Evolutionary conservation across 1,140 invertebrate genomes (phyloP).

Genomic region (Leptestheria dahalacensis): DNA sequence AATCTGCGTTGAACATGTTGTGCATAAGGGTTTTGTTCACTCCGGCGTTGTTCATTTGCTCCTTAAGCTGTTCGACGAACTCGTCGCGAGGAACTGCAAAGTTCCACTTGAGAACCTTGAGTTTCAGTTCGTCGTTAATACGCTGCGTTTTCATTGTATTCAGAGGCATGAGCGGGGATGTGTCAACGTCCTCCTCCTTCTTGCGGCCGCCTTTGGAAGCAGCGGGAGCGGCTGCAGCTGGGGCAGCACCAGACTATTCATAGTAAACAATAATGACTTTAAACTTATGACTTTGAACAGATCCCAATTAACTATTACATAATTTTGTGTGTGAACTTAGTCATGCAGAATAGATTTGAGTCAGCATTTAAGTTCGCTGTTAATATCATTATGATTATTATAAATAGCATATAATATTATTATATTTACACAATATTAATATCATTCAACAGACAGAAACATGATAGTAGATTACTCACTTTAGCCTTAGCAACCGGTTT

Average conservation of each 20-base stretch:
- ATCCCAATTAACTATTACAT: too few relatives aligned
- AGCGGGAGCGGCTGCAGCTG: constrained; percentile 21
- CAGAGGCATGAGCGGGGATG: constrained; percentile 57
- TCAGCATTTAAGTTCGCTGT: too few relatives aligned
- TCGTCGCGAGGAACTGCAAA: constrained; percentile 84
- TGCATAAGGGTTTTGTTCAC: constrained; percentile 70
- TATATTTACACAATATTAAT: too few relatives aligned
- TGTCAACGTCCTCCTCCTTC: constrained; percentile 75
- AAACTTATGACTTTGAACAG: constrained; percentile 16
- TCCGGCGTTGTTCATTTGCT: constrained; percentile 75
- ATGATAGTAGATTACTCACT: constrained; percentile 2
- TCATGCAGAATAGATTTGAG: too few relatives aligned
- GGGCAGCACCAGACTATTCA: constrained; percentile 18
- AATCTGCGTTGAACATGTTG: constrained; percentile 90
- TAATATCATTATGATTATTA: too few relatives aligned
- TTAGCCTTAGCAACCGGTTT: constrained; percentile 11
- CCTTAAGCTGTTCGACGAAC: constrained; percentile 78
- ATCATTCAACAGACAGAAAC: too few relatives aligned
- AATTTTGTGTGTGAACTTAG: too few relatives aligned
- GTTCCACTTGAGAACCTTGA: constrained; percentile 88
- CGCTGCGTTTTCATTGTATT: constrained; percentile 82
- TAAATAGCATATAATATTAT: too few relatives aligned
- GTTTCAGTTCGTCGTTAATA: constrained; percentile 77
- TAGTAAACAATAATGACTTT: neutral
- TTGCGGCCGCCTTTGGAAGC: constrained; percentile 38